phyloP scores from a whole-genome alignment of 2,888 invertebrate species.

The Pinctada fucata region DNA sequence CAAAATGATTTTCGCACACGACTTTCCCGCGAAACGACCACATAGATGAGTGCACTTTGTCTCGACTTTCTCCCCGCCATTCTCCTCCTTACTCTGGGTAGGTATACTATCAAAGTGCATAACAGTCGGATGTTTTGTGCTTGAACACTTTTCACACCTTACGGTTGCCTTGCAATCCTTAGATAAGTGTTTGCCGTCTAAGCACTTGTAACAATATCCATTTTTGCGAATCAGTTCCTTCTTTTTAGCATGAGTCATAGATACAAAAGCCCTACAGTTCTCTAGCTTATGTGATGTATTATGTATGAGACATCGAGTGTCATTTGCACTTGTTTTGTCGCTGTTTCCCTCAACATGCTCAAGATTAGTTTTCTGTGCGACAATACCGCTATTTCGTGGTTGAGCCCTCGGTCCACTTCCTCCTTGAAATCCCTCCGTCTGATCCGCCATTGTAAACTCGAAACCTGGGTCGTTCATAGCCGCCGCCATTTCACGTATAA shows the following conservation, averaged over 20 bases:
- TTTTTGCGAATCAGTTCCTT: constrained; percentile 16
- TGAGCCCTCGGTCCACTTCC: not conserved
- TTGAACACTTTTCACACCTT: constrained; percentile 7
- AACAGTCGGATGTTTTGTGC: not conserved
- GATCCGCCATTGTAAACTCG: not conserved
- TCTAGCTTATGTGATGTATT: not conserved
- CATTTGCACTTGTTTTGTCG: not conserved
- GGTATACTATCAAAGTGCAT: not conserved
- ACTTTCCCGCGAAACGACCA: not conserved
- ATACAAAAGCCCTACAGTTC: not conserved
- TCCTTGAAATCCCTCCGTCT: not conserved
- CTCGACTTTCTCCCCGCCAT: not conserved
- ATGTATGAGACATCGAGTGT: not conserved
- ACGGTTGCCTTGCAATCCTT: not conserved
- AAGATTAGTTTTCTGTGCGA: not conserved
- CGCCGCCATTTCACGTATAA: not conserved
- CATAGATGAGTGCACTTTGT: constrained; percentile 1
- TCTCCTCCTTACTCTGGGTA: not conserved
- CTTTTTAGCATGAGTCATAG: not conserved
- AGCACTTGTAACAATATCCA: constrained; percentile 29
- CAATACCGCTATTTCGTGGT: not conserved
- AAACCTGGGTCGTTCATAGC: not conserved
- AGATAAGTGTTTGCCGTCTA: not conserved
- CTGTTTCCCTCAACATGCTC: not conserved
- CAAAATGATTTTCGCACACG: constrained; percentile 6